phyloP scores from a whole-genome alignment of 2,113 vertebrate species.

The Neodontobutis hainanensis region DNA sequence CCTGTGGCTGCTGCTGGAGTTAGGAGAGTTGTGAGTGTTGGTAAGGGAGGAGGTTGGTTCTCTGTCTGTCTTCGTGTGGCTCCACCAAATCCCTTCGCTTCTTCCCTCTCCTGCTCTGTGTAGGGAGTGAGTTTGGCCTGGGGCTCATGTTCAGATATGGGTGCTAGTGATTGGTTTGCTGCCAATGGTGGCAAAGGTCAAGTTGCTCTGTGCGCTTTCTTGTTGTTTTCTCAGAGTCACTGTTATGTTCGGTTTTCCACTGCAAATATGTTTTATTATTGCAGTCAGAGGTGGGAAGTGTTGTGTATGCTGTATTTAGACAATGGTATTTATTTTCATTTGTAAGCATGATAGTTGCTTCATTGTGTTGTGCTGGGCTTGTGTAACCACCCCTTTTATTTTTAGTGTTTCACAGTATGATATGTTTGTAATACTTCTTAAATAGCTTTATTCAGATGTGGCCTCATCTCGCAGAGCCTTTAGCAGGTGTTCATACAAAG shows the following conservation, averaged over 20 bases:
- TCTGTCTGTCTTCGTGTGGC: constrained; percentile 62
- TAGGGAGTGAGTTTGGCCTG: constrained; percentile 89
- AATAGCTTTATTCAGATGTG: constrained; percentile 43
- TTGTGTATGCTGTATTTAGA: constrained; percentile 34
- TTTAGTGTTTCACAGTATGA: constrained; percentile 29
- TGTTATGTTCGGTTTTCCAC: constrained; percentile 64
- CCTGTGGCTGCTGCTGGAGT: constrained; percentile 66
- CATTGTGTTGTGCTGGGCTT: constrained; percentile 9
- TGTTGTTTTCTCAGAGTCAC: constrained; percentile 79
- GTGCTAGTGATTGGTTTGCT: constrained; percentile 94
- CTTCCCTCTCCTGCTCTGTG: constrained; percentile 82
- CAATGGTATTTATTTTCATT: constrained; percentile 38
- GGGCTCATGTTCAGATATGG: constrained; percentile 96
- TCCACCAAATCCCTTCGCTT: constrained; percentile 75
- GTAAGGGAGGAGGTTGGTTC: constrained; percentile 57
- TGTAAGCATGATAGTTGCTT: constrained; percentile 41
- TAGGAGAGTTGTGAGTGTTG: constrained; percentile 55
- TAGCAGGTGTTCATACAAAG: constrained; percentile 66
- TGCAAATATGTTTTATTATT: constrained; percentile 68
- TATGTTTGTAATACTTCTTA: constrained; percentile 39
- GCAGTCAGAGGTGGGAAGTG: constrained; percentile 39
- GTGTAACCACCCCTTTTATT: constrained; percentile 22
- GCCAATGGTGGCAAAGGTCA: constrained; percentile 92
- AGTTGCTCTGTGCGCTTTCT: constrained; percentile 86
- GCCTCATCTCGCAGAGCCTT: constrained; percentile 41